Evolutionary conservation across 2,797 vertebrate species (phyloP).

Genomic region (Eulemur coronatus): DNA sequence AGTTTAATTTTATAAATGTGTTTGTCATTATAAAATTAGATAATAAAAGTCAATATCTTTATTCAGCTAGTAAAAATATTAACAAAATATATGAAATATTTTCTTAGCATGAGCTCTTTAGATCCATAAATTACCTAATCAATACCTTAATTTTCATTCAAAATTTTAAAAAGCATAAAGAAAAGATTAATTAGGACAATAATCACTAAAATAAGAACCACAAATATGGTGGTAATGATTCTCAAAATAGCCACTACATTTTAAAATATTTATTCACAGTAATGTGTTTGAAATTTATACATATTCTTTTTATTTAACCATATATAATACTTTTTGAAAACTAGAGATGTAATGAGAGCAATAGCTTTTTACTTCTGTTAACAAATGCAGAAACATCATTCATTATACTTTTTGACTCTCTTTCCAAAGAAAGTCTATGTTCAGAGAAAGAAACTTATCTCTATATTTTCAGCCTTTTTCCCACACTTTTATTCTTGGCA

Average conservation of each 20-base stretch:
- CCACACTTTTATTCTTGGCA: neutral
- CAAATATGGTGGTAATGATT: neutral
- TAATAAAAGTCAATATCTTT: neutral
- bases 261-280: neutral
- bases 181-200: neutral
- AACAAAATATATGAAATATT: neutral
- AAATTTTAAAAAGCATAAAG: neutral
- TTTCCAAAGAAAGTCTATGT: neutral
- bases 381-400: neutral
- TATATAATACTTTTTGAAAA: neutral
- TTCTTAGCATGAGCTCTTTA: neutral
- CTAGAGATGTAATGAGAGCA: no score
- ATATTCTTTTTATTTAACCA: neutral
- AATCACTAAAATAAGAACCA: neutral
- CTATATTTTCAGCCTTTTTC: neutral
- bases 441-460: neutral
- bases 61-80: neutral
- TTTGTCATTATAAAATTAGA: neutral
- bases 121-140: neutral
- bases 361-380: neutral
- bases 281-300: neutral
- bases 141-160: neutral
- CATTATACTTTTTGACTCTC: neutral
- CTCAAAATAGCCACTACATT: neutral
- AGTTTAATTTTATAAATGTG: slow-evolving; percentile 2